Evolutionary conservation across 2,797 vertebrate genomes (phyloP).

Genomic region (Sebastes steindachneri): DNA sequence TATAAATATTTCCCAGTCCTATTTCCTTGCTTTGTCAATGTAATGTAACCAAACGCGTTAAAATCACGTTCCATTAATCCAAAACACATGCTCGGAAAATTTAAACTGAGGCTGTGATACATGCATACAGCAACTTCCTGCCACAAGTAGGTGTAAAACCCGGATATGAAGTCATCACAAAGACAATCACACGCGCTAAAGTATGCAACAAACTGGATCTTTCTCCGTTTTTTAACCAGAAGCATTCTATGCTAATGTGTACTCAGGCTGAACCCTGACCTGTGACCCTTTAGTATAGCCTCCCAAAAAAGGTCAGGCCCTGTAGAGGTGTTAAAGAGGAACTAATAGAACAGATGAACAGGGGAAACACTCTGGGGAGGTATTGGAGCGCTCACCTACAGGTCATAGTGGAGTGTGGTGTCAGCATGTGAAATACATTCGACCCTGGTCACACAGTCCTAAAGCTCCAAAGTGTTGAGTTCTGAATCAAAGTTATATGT

Average conservation of each 20-base stretch:
- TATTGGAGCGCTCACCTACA: conserved; percentile 30
- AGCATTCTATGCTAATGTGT: conserved; percentile 74
- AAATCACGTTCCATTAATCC: conserved; percentile 23
- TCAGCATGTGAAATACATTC: conserved; percentile 33
- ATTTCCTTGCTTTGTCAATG: conserved; percentile 50
- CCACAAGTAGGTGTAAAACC: neutral
- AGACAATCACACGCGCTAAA: neutral
- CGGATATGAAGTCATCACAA: neutral
- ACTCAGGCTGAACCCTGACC: conserved; percentile 78
- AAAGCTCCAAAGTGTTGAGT: neutral
- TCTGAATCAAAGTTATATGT: neutral
- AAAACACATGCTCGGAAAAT: conserved; percentile 20
- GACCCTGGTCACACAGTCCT: neutral
- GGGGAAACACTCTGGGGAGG: conserved; percentile 57
- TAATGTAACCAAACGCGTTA: conserved; percentile 20
- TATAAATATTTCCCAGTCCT: conserved; percentile 47
- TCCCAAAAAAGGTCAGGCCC: conserved; percentile 58
- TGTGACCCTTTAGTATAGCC: conserved; percentile 46
- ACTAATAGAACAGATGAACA: conserved; percentile 75
- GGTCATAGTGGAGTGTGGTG: conserved; percentile 51
- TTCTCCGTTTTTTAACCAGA: conserved; percentile 10
- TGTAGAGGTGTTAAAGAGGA: conserved; percentile 80
- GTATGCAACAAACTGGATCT: neutral
- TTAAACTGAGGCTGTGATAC: conserved; percentile 1
- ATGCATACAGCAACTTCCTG: neutral